These are phyloP conservation scores for Cynaeus angustus DNA, from an alignment of 2,888 invertebrate species.

Conservation along the genomic window DNA sequence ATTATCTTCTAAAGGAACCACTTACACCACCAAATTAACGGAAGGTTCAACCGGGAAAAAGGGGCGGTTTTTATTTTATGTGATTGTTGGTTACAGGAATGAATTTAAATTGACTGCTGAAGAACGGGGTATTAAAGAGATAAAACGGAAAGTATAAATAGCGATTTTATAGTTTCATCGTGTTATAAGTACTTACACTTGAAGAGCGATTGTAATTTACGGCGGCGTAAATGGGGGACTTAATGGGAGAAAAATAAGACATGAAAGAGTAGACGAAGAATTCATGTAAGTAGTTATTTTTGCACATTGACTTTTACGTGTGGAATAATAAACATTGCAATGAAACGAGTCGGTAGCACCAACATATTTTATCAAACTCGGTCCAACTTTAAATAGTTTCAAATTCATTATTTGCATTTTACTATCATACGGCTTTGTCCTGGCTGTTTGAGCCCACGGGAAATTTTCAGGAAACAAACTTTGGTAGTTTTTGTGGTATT, in stretches of 20 bases:
- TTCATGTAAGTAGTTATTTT: neutral
- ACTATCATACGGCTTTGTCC: too few relatives aligned
- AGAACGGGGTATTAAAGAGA: constrained; percentile 32
- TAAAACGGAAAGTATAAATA: constrained; percentile 31
- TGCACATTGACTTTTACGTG: too few relatives aligned
- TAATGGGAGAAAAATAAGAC: constrained; percentile 9
- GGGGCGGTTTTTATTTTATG: constrained; percentile 29
- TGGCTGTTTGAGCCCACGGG: too few relatives aligned
- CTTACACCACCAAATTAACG: constrained; percentile 49
- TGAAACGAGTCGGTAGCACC: too few relatives aligned
- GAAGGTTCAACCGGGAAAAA: constrained; percentile 23
- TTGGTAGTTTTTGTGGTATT: too few relatives aligned
- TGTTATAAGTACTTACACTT: constrained; percentile 5
- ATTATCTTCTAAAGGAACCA: constrained; percentile 53
- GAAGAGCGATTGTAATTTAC: constrained; percentile 25
- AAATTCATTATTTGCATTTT: too few relatives aligned
- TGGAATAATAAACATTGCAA: too few relatives aligned
- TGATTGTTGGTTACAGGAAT: constrained; percentile 23
- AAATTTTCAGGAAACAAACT: too few relatives aligned
- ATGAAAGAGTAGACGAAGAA: neutral
- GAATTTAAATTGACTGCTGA: constrained; percentile 39
- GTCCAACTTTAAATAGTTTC: too few relatives aligned
- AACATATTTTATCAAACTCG: too few relatives aligned
- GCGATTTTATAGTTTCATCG: constrained; percentile 35
- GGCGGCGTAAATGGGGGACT: neutral